Conservation (phyloP, 2,113 vertebrate genomes). For the Theristicus caerulescens region DNA sequence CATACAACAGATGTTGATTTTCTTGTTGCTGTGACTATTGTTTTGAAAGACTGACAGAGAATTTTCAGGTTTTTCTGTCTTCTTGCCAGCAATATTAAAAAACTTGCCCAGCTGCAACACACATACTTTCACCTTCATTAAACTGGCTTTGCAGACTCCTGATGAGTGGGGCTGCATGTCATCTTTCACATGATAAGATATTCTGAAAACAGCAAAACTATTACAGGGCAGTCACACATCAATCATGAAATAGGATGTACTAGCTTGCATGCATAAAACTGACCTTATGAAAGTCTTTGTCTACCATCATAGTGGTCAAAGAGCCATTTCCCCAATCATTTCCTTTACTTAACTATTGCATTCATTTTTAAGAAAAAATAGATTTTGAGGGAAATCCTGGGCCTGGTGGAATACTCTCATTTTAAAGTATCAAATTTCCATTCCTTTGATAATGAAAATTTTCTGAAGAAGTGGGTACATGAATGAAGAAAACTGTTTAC, state of each 20-base stretch:
- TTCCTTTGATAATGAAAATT: not conserved
- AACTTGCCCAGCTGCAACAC: not conserved
- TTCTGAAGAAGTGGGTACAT: not conserved
- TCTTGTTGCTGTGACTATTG: constrained; percentile 65
- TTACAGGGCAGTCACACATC: not conserved
- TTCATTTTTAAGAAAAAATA: not conserved
- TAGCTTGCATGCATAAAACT: not conserved
- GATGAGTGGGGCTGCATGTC: not conserved
- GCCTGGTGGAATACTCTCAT: not conserved
- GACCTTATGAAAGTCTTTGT: not conserved
- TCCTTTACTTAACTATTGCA: not conserved
- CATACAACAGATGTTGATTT: constrained; percentile 66
- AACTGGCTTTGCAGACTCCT: not conserved
- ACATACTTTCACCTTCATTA: constrained; percentile 1
- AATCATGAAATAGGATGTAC: not conserved
- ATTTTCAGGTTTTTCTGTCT: constrained; percentile 53
- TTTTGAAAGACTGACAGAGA: constrained; percentile 69
- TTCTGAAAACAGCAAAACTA: not conserved
- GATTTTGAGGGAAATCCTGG: not conserved
- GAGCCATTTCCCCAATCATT: not conserved
- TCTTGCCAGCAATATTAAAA: constrained; percentile 50
- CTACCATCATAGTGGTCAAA: not conserved
- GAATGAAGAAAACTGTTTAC: not conserved
- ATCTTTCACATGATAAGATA: not conserved
- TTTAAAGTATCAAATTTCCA: not conserved